Base-by-base conservation (phyloP, 2,888 invertebrate species). In the Epinotia ramella region DNA sequence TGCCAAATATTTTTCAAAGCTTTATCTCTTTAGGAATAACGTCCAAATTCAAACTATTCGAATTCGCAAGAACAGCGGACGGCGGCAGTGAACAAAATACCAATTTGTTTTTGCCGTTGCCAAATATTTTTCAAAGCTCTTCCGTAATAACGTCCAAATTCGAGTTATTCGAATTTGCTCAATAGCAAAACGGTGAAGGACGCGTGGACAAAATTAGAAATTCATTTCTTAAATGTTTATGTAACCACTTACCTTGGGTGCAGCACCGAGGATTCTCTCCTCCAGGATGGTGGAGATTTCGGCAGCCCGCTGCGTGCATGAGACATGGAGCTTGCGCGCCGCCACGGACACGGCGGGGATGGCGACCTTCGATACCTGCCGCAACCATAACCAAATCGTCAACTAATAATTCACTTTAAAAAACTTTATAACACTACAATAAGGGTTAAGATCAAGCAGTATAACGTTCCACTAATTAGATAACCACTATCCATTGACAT, bases 251-350 rank as follows among this genome's bases (percentile, higher is more conserved):
- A 97, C 96, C 95, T 98, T 98, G 85, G 98, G 97, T 81, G 98
- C 96, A 84, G 98, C 96, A 82, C 99, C 99, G 93, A 99, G 95
- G 91, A 99, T 99, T 91, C 99, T 97, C 94, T 99, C 99, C 95
- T 99, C 99, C 94, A 99, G 95, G 91, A 99, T 98, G 87, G 97
- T 96, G 89, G 99, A 98, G 93, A 99, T 98, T 95, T 99, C 99
- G 81, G 97, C 98, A 85, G 97, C 97, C 86, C 97, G 96, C 81
- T 96, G 96, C 86, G 95, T 95, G 93, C 96, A 95, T 83, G 97
- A 96, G 86, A 97, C 95, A 95, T 98, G 98, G 90, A 98, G 95
- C 91, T 97, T 97, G 87, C 97, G 97, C 80, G 96, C 95, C 81
- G 97, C 97, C 82, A 97, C 95, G 82, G 96, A 95, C 83, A 96